These are phyloP conservation scores for Drosophila longiperda DNA, from an alignment of 2,888 invertebrate genomes.

Conservation along the genomic window DNA sequence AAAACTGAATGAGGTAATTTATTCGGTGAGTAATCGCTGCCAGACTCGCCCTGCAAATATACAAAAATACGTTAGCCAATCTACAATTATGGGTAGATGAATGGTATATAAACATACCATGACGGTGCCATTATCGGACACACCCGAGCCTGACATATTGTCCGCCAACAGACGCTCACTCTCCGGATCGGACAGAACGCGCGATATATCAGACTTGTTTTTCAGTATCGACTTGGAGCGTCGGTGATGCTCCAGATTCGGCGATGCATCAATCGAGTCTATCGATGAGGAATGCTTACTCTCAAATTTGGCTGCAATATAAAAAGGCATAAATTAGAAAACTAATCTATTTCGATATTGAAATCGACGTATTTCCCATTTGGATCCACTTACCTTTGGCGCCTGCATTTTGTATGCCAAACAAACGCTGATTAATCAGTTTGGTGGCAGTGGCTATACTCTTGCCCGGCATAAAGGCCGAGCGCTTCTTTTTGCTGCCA, in stretches of 20 bases:
- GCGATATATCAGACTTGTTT: constrained; percentile 88
- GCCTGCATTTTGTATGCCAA: constrained; percentile 87
- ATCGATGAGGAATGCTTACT: constrained; percentile 89
- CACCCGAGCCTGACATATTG: constrained; percentile 87
- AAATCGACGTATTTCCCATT: background rate
- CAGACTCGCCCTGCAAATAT: constrained; percentile 88
- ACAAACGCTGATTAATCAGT: constrained; percentile 90
- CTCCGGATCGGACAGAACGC: constrained; percentile 88
- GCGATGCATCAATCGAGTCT: constrained; percentile 89
- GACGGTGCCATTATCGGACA: constrained; percentile 86
- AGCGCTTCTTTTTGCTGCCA: constrained; percentile 83
- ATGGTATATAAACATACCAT: constrained; percentile 70
- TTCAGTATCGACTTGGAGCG: constrained; percentile 91
- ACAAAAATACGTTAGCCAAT: background rate
- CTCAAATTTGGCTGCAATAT: constrained; percentile 84
- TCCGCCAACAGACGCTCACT: constrained; percentile 91
- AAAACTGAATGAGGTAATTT: constrained; percentile 85
- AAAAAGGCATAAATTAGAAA: constrained; percentile 18
- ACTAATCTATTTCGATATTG: background rate
- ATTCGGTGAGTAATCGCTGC: constrained; percentile 88
- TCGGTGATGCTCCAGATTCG: constrained; percentile 88
- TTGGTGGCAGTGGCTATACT: constrained; percentile 90
- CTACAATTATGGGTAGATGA: background rate
- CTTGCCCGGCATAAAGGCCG: constrained; percentile 88
- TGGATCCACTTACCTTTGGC: constrained; percentile 80